A percentile compares a stretch with the other conserved stretches of the same genome.
Evolutionary conservation across 2,797 vertebrate genomes (phyloP).

Genomic region (Spizella passerina): DNA sequence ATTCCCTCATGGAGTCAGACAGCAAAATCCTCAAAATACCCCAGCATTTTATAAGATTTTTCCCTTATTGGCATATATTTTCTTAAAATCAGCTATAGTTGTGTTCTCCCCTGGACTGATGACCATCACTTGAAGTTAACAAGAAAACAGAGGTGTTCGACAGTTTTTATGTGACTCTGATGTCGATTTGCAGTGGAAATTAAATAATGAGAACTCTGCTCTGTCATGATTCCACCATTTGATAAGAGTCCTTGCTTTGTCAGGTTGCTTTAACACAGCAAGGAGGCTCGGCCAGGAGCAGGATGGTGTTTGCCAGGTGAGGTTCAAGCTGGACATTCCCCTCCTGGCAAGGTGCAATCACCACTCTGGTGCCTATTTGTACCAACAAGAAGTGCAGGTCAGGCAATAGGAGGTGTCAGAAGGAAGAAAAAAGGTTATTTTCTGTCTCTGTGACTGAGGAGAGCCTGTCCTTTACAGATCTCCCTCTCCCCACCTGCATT

Average conservation of each 20-base stretch:
- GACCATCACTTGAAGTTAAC: not conserved
- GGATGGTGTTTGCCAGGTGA: not conserved
- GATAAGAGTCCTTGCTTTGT: not conserved
- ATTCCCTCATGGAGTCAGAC: fast-evolving
- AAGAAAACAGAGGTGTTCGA: fast-evolving
- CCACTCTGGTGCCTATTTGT: fast-evolving
- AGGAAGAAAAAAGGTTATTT: not conserved
- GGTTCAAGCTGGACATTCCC: not conserved
- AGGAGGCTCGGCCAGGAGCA: not conserved
- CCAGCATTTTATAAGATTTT: fast-evolving
- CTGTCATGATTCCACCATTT: not conserved
- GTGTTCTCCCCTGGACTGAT: not conserved
- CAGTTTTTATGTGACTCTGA: not conserved
- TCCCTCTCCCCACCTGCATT: not conserved
- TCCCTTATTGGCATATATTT: not conserved
- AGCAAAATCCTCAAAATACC: not conserved
- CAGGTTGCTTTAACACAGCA: not conserved
- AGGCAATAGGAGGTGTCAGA: not conserved
- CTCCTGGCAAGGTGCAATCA: not conserved
- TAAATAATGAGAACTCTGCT: not conserved
- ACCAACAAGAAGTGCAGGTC: too few species aligned
- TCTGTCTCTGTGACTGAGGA: not conserved
- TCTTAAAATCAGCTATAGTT: not conserved
- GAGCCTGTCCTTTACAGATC: not conserved
- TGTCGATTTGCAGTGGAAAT: not conserved